phyloP scores from a whole-genome alignment of 2,888 invertebrate genomes.

The Drosophila kanekoi region DNA sequence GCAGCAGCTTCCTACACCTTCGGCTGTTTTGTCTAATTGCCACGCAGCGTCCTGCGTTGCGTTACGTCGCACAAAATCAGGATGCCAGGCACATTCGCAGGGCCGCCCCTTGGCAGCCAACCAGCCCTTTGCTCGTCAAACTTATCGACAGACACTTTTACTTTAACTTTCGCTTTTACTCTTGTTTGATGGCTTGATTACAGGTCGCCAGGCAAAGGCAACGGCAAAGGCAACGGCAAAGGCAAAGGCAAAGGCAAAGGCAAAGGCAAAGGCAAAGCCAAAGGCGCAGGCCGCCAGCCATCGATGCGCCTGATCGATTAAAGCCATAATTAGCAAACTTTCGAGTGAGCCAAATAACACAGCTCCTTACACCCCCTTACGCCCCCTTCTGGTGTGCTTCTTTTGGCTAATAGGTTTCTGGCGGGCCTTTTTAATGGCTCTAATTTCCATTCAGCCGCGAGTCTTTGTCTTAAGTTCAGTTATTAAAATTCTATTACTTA shows the following conservation, averaged over 20 bases:
- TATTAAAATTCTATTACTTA: constrained; percentile 72
- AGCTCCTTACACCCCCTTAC: background rate
- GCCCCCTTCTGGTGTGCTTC: too few species aligned
- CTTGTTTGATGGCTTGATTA: constrained; percentile 62
- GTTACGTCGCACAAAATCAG: constrained; percentile 55
- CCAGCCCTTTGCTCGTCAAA: background rate
- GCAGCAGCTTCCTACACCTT: constrained; percentile 6
- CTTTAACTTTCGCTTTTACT: constrained; percentile 26
- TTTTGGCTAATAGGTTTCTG: constrained; percentile 1
- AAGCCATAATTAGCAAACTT: constrained; percentile 75
- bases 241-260: background rate
- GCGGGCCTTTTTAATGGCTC: constrained; percentile 8
- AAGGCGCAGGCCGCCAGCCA: constrained; percentile 18
- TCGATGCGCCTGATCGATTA: constrained; percentile 64
- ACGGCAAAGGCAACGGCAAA: background rate
- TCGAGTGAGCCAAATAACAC: constrained; percentile 47
- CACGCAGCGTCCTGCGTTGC: constrained; percentile 50
- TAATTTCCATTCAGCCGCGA: constrained; percentile 21
- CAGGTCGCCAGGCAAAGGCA: constrained; percentile 11
- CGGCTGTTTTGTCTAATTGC: constrained; percentile 60
- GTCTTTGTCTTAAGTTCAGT: constrained; percentile 42
- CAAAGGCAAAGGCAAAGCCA: background rate
- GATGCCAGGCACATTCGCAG: constrained; percentile 63
- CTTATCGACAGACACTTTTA: constrained; percentile 41
- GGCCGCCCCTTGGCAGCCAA: background rate